Percentiles rank a stretch among this genome's conserved stretches.
phyloP scores from a whole-genome alignment of 2,888 invertebrate species.

The Tetranychus truncatus region DNA sequence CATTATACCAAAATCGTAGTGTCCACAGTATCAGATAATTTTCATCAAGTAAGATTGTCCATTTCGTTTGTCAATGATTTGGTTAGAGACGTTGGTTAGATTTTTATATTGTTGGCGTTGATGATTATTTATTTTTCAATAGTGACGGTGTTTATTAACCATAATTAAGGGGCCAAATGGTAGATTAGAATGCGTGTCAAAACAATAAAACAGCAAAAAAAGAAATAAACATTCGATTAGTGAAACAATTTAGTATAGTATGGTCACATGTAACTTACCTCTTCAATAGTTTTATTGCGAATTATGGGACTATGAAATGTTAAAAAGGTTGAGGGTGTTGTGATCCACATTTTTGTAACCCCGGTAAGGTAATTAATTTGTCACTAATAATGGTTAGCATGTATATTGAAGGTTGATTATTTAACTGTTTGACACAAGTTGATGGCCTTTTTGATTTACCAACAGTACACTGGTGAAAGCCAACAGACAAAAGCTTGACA shows the following conservation, averaged over 20 bases:
- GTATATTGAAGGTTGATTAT: neutral
- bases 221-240: neutral
- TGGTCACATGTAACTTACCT: neutral
- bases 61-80: too few relatives aligned
- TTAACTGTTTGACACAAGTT: neutral
- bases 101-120: neutral
- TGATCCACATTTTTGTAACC: neutral
- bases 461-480: neutral
- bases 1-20: too few relatives aligned
- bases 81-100: neutral
- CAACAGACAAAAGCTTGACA: neutral
- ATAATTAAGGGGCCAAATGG: neutral
- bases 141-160: neutral
- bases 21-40: too few relatives aligned
- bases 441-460: neutral
- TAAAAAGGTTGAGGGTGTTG: conserved; percentile 4
- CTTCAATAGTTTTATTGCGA: neutral
- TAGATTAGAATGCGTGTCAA: conserved; percentile 5
- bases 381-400: neutral
- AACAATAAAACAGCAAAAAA: neutral
- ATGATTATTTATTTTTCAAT: too few relatives aligned
- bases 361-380: neutral
- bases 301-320: conserved; percentile 2
- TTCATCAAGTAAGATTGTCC: too few relatives aligned
- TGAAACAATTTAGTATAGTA: neutral